These are phyloP conservation scores for Acromyrmex heyeri DNA, from an alignment of 1,140 invertebrate species.

Conservation along the genomic window DNA sequence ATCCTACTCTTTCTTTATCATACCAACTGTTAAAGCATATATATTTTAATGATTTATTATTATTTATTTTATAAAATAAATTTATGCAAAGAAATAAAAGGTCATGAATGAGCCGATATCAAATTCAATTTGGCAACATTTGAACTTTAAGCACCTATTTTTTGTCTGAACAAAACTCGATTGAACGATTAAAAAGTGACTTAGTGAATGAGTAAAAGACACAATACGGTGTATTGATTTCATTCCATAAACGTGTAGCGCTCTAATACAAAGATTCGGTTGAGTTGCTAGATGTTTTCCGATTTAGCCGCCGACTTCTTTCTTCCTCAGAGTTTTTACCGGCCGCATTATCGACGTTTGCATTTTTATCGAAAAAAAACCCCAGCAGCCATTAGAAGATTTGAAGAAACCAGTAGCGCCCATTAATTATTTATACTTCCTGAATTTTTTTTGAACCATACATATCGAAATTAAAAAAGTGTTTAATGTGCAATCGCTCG, in stretches of 20 bases:
- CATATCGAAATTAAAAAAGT: conserved; percentile 24
- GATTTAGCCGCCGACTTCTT: neutral
- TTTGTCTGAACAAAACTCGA: neutral
- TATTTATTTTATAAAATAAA: conserved; percentile 3
- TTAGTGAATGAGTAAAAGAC: no score
- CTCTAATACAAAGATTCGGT: neutral
- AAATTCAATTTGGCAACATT: neutral
- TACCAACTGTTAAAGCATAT: neutral
- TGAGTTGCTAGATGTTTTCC: neutral
- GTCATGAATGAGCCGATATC: neutral
- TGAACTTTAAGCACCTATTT: neutral
- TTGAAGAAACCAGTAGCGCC: neutral
- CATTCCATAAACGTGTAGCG: neutral
- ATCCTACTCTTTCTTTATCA: neutral
- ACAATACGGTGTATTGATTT: conserved; percentile 1
- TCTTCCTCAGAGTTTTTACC: conserved; percentile 9
- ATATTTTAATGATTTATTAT: neutral
- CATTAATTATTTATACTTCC: conserved; percentile 37
- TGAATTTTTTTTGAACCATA: conserved; percentile 2
- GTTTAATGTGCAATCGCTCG: neutral
- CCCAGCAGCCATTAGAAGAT: neutral
- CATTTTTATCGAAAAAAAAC: conserved; percentile 37
- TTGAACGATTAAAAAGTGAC: neutral
- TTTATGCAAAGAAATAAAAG: neutral
- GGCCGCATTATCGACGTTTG: conserved; percentile 42